Evolutionary conservation across 2,888 invertebrate species (phyloP), one percentile per base, ranked within the genome.

Genomic region (Eilema caniola): DNA sequence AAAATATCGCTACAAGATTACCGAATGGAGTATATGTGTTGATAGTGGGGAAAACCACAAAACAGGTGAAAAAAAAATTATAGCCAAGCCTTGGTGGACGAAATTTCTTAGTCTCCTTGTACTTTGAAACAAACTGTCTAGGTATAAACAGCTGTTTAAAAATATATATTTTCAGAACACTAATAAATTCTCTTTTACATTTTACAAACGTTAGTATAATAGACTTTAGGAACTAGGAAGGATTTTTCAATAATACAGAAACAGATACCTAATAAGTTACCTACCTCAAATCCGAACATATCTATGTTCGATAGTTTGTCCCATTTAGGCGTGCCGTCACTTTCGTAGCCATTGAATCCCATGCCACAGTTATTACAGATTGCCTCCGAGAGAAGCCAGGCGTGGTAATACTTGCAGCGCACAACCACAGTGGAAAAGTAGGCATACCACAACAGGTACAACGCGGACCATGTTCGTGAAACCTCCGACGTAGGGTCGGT

Each of bases 301-400:
- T 99, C 97, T 59, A 99, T 98, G 89, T 99, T 99, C 62, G 99
- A 98, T 87, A 98, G 96, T 76, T 98, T 96, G 91, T 99, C 98
- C 99, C 99, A 99, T 85, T 97, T 97, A 2, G 97, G 95, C 63
- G 96, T 94, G 60, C 98, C 98, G 74, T 97, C 95, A 65, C 96
- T 95, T 85, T 97, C 97, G 88, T 97, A 98, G 0, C 99, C 99
- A 82, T 97, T 97, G 90, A 97, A 98, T 0, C 99, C 99, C 87
- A 99, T 96, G 1, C 99, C 99, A 25, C 98, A 98, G 89, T 98
- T 98, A 92, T 99, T 99, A 91, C 98, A 99, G 80, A 99, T 97
- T 1, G 98, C 98, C 91, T 99, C 99, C 10, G 99, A 98, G 85
- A 99, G 96, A 71, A 98, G 96, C 99, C 99, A 99, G n/a, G 99